Conservation (phyloP, 1,140 invertebrate species). For the Ganaspis sp. region DNA sequence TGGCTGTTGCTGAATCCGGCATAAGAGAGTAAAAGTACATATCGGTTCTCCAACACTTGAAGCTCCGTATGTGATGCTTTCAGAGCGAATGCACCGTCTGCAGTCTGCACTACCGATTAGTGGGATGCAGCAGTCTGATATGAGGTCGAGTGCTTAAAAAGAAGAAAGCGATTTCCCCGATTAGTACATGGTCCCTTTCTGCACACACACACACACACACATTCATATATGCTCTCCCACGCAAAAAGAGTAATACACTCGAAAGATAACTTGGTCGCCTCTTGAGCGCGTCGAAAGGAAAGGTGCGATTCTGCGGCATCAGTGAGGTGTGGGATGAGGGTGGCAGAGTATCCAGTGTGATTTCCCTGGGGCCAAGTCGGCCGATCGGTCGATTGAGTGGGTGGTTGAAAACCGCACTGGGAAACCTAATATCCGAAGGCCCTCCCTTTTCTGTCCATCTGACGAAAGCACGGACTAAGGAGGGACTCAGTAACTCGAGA, state of each 20-base stretch:
- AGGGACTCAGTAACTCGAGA: constrained; percentile 28
- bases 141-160: constrained; percentile 34
- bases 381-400: constrained; percentile 75
- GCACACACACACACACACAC: constrained; percentile 46
- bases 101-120: constrained; percentile 21
- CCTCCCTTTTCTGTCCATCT: constrained; percentile 58
- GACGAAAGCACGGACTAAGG: constrained; percentile 12
- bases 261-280: constrained; percentile 41
- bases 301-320: constrained; percentile 20
- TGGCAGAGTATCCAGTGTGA: constrained; percentile 73
- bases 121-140: neutral
- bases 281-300: constrained; percentile 54
- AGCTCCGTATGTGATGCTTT: neutral
- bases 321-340: constrained; percentile 47
- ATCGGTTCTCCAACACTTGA: constrained; percentile 20
- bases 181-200: constrained; percentile 55
- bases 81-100: constrained; percentile 1
- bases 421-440: constrained; percentile 74
- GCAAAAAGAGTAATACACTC: constrained; percentile 15
- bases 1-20: neutral
- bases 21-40: neutral
- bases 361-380: constrained; percentile 74
- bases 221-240: neutral
- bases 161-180: constrained; percentile 58
- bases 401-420: constrained; percentile 75